Evolutionary conservation across 2,113 vertebrate genomes (phyloP).

Genomic region (Artemisiospiza belli): DNA sequence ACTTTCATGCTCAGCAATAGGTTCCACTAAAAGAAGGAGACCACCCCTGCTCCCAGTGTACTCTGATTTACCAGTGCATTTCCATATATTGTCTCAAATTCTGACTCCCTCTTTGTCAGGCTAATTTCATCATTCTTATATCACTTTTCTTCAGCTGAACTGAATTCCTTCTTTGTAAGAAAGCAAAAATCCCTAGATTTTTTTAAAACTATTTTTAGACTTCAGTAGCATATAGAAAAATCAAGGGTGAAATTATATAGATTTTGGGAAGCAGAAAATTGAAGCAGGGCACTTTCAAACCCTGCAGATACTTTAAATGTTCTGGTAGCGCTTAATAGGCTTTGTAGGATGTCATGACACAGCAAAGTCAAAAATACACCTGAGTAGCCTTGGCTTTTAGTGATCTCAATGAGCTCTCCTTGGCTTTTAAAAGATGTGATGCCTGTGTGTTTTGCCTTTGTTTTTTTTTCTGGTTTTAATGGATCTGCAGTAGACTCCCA

Average conservation of each 20-base stretch:
- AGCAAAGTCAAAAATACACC: not conserved
- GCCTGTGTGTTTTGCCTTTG: not conserved
- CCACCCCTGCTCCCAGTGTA: not conserved
- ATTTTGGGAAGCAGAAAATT: not conserved
- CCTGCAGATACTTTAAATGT: not conserved
- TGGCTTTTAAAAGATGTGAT: not conserved
- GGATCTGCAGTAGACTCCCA: not conserved
- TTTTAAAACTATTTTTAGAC: not conserved
- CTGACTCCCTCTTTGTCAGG: not conserved
- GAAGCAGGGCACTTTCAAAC: not conserved
- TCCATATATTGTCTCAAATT: rapidly evolving
- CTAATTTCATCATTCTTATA: not conserved
- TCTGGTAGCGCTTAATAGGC: not conserved
- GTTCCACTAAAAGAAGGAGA: not conserved
- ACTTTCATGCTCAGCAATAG: not conserved
- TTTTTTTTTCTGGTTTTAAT: not conserved
- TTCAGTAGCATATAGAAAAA: not conserved
- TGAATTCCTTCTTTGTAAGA: not conserved
- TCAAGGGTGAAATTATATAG: not conserved
- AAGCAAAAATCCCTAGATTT: not conserved
- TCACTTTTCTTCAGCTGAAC: not conserved
- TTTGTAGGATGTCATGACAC: not conserved
- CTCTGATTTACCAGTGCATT: not conserved
- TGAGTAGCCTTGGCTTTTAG: not conserved
- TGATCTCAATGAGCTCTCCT: not conserved